phyloP scores from a whole-genome alignment of 2,888 invertebrate species.

The Erannis defoliaria region DNA sequence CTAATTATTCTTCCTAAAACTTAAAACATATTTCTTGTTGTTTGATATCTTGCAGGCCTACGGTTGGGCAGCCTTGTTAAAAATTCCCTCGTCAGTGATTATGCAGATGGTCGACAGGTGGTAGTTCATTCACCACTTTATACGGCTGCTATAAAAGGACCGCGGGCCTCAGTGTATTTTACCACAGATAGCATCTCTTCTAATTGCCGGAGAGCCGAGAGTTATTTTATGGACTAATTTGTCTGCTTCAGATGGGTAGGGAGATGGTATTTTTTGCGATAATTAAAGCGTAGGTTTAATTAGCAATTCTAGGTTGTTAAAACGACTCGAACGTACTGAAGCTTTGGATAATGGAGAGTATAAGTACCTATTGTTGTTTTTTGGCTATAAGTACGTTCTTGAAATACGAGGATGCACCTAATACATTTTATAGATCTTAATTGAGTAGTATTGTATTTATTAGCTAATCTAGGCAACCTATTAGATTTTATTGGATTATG shows the following conservation, averaged over 20 bases:
- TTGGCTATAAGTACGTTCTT: no score
- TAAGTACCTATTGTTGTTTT: background rate
- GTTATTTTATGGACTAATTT: slow-evolving; percentile 24
- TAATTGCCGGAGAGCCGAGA: slow-evolving; percentile 26
- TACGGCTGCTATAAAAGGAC: slow-evolving; percentile 38
- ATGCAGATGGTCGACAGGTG: slow-evolving; percentile 37
- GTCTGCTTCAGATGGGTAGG: slow-evolving; percentile 16
- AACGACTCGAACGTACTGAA: slow-evolving; percentile 13
- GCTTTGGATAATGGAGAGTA: no score
- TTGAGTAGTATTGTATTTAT: no score
- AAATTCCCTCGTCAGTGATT: slow-evolving; percentile 34
- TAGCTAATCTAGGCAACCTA: no score
- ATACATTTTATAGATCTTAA: no score
- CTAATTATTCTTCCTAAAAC: no score
- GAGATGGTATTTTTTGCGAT: slow-evolving; percentile 28
- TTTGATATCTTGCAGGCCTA: background rate
- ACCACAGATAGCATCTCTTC: slow-evolving; percentile 24
- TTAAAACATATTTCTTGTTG: background rate
- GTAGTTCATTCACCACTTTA: slow-evolving; percentile 41
- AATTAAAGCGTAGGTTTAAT: slow-evolving; percentile 27
- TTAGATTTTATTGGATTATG: no score
- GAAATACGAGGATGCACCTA: no score
- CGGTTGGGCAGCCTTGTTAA: background rate
- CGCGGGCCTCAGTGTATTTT: slow-evolving; percentile 18
- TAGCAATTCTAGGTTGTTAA: slow-evolving; percentile 12